A percentile compares a stretch with the other conserved stretches of the same genome.
Evolutionary conservation across 2,113 vertebrate species (phyloP).

Genomic region (Reinhardtius hippoglossoides): DNA sequence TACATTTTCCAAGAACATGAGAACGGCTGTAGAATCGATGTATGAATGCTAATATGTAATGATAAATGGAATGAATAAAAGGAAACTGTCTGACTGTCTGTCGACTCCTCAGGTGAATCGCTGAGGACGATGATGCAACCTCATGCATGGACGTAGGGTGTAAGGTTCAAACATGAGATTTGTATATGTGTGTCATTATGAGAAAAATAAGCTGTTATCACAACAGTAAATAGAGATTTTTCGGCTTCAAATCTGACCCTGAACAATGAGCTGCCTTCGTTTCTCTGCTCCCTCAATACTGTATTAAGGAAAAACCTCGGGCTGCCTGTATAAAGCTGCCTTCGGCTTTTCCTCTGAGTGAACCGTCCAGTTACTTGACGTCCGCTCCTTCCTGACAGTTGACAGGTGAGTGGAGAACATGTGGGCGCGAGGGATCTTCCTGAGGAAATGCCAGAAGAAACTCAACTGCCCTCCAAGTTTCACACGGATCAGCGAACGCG

Average conservation of each 20-base stretch:
- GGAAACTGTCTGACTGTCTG: too few species aligned
- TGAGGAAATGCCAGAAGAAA: slow-evolving; percentile 51
- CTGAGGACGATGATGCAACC: too few species aligned
- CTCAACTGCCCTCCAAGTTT: slow-evolving; percentile 59
- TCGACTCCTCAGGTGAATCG: too few species aligned
- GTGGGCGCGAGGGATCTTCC: slow-evolving; percentile 20
- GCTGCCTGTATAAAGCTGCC: not conserved
- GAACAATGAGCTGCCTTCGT: not conserved
- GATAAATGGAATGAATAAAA: too few species aligned
- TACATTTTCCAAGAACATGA: too few species aligned
- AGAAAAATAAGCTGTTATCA: not conserved
- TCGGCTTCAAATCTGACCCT: not conserved
- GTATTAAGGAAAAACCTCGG: not conserved
- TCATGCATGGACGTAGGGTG: too few species aligned
- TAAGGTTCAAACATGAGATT: not conserved
- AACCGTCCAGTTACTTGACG: slow-evolving; percentile 41
- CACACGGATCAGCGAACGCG: slow-evolving; percentile 53
- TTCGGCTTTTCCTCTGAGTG: slow-evolving; percentile 3
- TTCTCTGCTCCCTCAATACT: not conserved
- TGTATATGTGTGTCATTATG: too few species aligned
- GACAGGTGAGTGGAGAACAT: slow-evolving; percentile 51
- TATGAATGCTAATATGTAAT: too few species aligned
- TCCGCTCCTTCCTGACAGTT: slow-evolving; percentile 43
- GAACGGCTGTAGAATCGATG: too few species aligned
- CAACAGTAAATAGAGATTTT: not conserved